Percentiles rank a stretch among this genome's conserved stretches.
phyloP scores from a whole-genome alignment of 2,797 vertebrate species.

The Chromis chromis region DNA sequence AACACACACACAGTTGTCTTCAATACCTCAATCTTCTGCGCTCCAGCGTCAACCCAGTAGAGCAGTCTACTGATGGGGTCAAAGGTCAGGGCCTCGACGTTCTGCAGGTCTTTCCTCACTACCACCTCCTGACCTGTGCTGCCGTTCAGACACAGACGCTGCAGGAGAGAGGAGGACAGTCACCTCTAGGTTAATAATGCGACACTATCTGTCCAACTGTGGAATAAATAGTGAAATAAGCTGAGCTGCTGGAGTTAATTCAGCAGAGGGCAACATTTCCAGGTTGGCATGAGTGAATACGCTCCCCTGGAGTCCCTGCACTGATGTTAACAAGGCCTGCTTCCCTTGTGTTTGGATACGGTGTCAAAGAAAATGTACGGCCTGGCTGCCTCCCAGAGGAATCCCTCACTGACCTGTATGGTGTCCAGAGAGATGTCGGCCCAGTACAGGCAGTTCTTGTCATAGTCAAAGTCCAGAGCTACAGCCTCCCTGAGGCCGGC shows the following conservation, averaged over 20 bases:
- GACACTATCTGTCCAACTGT: too few species aligned
- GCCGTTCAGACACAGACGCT: constrained; percentile 95
- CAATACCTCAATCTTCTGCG: constrained; percentile 95
- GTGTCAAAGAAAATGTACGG: background rate
- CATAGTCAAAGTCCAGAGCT: constrained; percentile 96
- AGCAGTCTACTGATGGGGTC: constrained; percentile 94
- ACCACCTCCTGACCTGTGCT: constrained; percentile 95
- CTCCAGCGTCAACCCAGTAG: constrained; percentile 97
- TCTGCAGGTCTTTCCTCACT: constrained; percentile 90
- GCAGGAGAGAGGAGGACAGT: constrained; percentile 3
- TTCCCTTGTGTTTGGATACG: background rate
- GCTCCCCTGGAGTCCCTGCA: background rate
- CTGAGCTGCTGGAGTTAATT: background rate
- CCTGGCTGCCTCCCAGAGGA: background rate
- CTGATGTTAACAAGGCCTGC: background rate
- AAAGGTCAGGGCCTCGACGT: constrained; percentile 95
- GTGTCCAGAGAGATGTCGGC: constrained; percentile 94
- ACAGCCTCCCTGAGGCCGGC: constrained; percentile 91
- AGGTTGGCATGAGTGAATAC: background rate
- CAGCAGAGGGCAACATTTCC: background rate
- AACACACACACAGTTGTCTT: background rate
- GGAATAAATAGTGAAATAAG: background rate
- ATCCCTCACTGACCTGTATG: constrained; percentile 88
- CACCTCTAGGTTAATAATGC: background rate
- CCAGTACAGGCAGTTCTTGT: constrained; percentile 98